Evolutionary conservation across 1,140 invertebrate genomes (phyloP).

Genomic region (Ips nitidus): DNA sequence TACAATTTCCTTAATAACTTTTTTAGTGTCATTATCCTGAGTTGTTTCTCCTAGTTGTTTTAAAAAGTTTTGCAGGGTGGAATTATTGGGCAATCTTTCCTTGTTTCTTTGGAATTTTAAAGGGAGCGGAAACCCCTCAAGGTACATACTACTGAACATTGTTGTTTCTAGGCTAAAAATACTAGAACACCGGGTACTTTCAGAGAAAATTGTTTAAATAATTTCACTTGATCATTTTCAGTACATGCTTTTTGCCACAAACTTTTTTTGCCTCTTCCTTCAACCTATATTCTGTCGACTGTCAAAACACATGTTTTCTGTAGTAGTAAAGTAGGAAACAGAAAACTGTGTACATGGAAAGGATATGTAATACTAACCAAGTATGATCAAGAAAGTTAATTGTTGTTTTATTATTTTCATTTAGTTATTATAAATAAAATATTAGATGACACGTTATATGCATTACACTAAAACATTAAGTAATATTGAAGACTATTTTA

Average conservation of each 20-base stretch:
- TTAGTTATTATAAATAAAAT: too few relatives aligned
- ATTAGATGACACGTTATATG: too few relatives aligned
- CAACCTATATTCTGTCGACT: conserved; percentile 11
- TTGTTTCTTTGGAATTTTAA: conserved; percentile 19
- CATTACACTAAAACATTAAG: too few relatives aligned
- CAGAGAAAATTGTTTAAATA: conserved; percentile 6
- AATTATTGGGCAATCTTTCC: conserved; percentile 7
- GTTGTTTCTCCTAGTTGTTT: conserved; percentile 17
- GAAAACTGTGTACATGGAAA: too few relatives aligned
- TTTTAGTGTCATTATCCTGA: conserved; percentile 33
- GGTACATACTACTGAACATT: neutral
- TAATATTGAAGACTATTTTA: too few relatives aligned
- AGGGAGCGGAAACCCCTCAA: conserved; percentile 2
- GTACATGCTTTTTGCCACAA: conserved; percentile 23
- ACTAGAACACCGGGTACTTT: neutral
- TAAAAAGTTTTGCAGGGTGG: conserved; percentile 24
- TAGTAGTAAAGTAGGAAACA: too few relatives aligned
- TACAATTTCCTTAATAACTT: conserved; percentile 38
- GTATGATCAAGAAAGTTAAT: too few relatives aligned
- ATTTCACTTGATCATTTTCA: conserved; percentile 19
- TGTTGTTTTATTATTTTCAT: too few relatives aligned
- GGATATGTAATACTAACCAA: too few relatives aligned
- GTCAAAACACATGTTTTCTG: neutral
- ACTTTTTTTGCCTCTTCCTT: conserved; percentile 6
- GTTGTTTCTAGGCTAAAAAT: neutral